These are phyloP conservation scores for Syrphus vitripennis DNA, from an alignment of 2,888 invertebrate species.

Conservation along the genomic window DNA sequence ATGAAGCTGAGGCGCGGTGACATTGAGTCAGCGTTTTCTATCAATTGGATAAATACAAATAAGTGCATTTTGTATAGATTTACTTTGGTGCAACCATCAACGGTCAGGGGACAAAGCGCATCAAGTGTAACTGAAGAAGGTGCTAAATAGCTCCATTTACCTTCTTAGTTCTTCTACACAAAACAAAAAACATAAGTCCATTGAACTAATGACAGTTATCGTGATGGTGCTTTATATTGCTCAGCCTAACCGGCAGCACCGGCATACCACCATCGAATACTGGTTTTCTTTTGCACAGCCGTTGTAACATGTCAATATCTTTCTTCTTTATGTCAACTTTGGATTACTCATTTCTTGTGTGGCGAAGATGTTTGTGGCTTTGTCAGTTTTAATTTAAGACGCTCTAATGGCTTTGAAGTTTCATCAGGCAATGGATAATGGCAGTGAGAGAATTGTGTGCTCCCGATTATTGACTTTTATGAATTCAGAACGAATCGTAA, in stretches of 20 bases:
- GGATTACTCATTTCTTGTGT: conserved; percentile 50
- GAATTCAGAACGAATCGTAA: background rate
- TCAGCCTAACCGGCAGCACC: background rate
- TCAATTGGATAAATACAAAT: background rate
- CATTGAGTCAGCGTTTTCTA: background rate
- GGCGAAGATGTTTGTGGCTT: background rate
- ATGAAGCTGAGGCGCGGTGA: background rate
- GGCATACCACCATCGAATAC: background rate
- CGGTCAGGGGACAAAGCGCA: background rate
- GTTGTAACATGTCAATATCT: background rate
- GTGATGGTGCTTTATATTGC: background rate
- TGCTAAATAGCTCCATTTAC: background rate
- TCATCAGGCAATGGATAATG: background rate
- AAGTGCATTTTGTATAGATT: background rate
- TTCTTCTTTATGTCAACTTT: conserved; percentile 45
- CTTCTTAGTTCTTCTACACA: background rate
- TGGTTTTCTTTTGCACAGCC: background rate
- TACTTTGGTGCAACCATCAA: background rate
- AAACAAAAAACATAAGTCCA: background rate
- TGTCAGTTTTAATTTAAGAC: background rate
- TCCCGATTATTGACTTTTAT: background rate
- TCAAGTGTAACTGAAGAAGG: background rate
- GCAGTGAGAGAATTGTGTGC: background rate
- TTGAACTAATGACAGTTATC: conserved; percentile 10
- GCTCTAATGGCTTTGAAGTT: background rate